These are phyloP conservation scores for Trematomus bernacchii DNA, from an alignment of 2,797 vertebrate species.

Conservation along the genomic window DNA sequence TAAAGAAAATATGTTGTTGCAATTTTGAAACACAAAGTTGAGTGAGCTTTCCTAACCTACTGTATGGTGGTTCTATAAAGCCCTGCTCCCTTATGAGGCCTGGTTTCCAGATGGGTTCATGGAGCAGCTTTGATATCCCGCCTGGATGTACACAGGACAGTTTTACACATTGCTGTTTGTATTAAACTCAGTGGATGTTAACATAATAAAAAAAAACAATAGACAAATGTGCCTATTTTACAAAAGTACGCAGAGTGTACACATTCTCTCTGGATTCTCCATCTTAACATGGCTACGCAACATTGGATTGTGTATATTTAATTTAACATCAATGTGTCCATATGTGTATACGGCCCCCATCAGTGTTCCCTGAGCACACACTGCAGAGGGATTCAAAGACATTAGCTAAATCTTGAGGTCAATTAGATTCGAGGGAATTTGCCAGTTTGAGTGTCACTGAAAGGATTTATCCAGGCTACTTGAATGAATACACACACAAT, in stretches of 20 bases:
- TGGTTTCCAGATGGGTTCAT: background rate
- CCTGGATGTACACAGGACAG: background rate
- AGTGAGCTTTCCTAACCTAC: background rate
- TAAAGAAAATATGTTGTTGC: too few relatives aligned
- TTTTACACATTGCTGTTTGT: background rate
- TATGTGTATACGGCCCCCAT: background rate
- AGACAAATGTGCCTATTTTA: background rate
- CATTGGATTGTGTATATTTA: background rate
- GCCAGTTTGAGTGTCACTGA: constrained; percentile 19
- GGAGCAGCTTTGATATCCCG: background rate
- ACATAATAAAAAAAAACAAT: background rate
- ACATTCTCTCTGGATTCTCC: background rate
- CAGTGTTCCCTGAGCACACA: background rate
- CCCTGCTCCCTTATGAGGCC: background rate
- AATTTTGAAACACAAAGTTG: background rate
- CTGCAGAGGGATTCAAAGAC: constrained; percentile 1
- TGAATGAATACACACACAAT: constrained; percentile 9
- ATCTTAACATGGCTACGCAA: background rate
- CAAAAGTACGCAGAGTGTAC: background rate
- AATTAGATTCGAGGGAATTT: constrained; percentile 40
- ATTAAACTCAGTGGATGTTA: background rate
- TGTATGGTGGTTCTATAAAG: background rate
- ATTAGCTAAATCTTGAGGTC: constrained; percentile 15
- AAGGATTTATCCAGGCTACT: background rate
- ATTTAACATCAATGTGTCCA: background rate